phyloP scores from a whole-genome alignment of 2,113 vertebrate species.

The Nymphicus hollandicus region DNA sequence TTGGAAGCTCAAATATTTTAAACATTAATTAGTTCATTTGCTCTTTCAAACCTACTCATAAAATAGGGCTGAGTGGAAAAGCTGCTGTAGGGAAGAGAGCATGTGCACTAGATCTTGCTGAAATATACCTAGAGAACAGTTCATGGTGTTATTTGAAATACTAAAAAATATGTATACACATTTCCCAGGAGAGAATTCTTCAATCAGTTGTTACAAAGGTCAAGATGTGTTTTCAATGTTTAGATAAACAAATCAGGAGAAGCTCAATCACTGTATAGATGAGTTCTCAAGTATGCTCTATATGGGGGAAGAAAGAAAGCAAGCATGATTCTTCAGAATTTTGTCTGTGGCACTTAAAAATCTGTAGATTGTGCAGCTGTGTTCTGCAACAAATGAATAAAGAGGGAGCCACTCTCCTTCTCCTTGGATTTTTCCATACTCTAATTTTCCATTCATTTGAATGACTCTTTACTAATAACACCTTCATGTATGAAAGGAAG shows the following conservation, averaged over 20 bases:
- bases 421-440: not conserved
- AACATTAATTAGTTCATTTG: conserved; percentile 3
- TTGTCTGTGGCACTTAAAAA: not conserved
- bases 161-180: not conserved
- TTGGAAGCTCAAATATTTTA: not conserved
- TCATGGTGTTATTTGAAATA: not conserved
- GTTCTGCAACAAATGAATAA: not conserved
- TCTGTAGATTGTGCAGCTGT: not conserved
- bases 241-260: not conserved
- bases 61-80: not conserved
- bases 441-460: not conserved
- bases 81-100: not conserved
- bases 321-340: not conserved
- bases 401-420: not conserved
- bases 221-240: not conserved
- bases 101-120: not conserved
- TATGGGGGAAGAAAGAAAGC: not conserved
- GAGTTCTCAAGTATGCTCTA: not conserved
- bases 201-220: not conserved
- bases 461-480: not conserved
- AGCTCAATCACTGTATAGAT: not conserved
- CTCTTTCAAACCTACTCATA: not conserved
- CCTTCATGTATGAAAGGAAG: not conserved
- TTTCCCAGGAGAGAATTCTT: not conserved
- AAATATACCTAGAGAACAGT: not conserved